Percentiles rank a stretch among this genome's conserved stretches.
Conservation (phyloP, 1,140 invertebrate genomes). For the Varroa destructor region DNA sequence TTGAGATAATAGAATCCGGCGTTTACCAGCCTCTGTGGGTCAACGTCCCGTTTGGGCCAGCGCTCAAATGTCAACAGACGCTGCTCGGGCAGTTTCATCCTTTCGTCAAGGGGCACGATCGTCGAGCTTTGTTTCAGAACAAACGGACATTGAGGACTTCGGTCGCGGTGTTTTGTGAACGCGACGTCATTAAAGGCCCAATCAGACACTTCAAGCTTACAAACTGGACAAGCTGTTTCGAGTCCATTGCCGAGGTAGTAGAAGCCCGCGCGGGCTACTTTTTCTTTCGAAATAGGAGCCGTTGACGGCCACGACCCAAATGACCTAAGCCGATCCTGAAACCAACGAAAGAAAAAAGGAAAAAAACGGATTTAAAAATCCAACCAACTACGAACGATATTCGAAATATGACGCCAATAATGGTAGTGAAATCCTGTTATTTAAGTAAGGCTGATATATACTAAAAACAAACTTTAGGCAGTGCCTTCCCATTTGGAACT, state of each 20-base stretch:
- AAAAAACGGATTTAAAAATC: no score
- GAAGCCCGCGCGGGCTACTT: slow-evolving; percentile 67
- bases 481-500: no score
- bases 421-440: no score
- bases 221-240: slow-evolving; percentile 61
- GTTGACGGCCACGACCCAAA: slow-evolving; percentile 57
- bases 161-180: slow-evolving; percentile 49
- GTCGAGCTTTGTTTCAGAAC: slow-evolving; percentile 43
- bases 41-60: slow-evolving; percentile 47
- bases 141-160: slow-evolving; percentile 57
- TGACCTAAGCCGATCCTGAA: slow-evolving; percentile 44
- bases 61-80: background rate
- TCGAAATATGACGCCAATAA: no score
- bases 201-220: slow-evolving; percentile 53
- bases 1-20: slow-evolving; percentile 67
- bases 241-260: slow-evolving; percentile 54
- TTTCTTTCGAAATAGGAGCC: slow-evolving; percentile 49
- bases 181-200: slow-evolving; percentile 63
- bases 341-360: background rate
- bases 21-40: slow-evolving; percentile 56
- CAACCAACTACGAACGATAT: no score
- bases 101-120: slow-evolving; percentile 34
- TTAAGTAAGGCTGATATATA: no score
- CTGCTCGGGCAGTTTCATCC: background rate
- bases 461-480: no score